Base-by-base conservation (phyloP, 2,113 vertebrate genomes). In the Zosterops hypoxanthus region DNA sequence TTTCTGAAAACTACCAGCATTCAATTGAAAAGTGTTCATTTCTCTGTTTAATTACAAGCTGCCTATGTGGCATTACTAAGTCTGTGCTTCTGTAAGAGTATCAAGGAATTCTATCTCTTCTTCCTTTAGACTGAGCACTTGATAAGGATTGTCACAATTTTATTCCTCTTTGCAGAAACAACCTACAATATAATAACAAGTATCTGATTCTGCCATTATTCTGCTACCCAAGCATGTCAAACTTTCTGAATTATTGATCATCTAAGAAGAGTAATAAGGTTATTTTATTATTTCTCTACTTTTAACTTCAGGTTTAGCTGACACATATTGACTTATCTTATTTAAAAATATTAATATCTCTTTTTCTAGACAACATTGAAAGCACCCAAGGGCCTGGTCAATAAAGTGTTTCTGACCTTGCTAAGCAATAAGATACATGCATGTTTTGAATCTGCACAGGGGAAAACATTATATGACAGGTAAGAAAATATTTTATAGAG, bases 361-460 rank as follows among this genome's bases (percentile, higher is more conserved):
- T 78, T 82, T 77, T 52, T 8, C n/a, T 52, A 49, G 31, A 65
- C 16, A 46, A 36, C 5, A 9, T 0, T 10, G 19, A n/a, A 1
- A 2, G 8, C 9, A 17, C 11, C 7, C 17, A 69, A 49, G 17
- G 36, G 1, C 8, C 33, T 0, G 0, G 28, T 59, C 19, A 72
- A 10, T n/a, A 36, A 59, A 71, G 8, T 5, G 15, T 8, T 59
- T 77, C 34, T 7, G 2, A 47, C 18, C 2, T 64, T 7, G 0
- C 3, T 7, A 46, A 72, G 2, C 17, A 52, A 11, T 31, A 72
- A 72, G 14, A 6, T 39, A 39, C 39, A 19, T 1, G 2, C 8
- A 14, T 33, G 1, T 29, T 86, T 87, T 65, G 23, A 16, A 33
- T 6, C 5, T 42, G 11, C 6, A 39, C 7, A 39, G n/a, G 15